Conservation (phyloP, 92 coral and sea anemone genomes). For the Epizoanthus stellaris region DNA sequence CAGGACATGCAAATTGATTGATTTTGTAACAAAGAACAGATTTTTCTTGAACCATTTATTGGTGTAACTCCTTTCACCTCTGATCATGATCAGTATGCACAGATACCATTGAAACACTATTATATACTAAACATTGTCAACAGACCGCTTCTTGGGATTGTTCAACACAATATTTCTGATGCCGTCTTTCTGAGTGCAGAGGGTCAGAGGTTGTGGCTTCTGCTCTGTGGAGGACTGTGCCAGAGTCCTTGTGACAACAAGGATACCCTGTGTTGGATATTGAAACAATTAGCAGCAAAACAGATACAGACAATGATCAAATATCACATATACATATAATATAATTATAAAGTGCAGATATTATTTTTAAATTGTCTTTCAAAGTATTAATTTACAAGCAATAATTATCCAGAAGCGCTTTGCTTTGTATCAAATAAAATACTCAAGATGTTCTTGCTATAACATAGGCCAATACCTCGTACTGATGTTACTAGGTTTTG, state of each 20-base stretch:
- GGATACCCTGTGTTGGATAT: neutral
- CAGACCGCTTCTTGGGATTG: conserved; percentile 79
- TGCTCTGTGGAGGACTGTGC: conserved; percentile 5
- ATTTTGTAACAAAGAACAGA: too few species aligned
- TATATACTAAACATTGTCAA: neutral
- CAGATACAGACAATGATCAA: neutral
- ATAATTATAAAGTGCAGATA: neutral
- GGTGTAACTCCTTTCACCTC: neutral
- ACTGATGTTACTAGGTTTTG: too few species aligned
- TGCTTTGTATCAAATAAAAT: too few species aligned
- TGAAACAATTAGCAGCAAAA: neutral
- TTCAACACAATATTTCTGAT: conserved; percentile 87
- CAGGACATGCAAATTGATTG: too few species aligned
- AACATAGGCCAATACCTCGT: too few species aligned
- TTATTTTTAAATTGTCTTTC: too few species aligned
- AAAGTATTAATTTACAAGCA: too few species aligned
- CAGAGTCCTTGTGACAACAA: neutral
- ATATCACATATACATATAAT: neutral
- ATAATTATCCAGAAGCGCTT: too few species aligned
- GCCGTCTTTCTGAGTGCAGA: conserved; percentile 84
- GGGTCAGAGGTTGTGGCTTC: conserved; percentile 52
- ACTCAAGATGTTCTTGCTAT: too few species aligned
- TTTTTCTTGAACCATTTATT: neutral
- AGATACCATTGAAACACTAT: neutral
- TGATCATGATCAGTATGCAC: too few species aligned